These are phyloP conservation scores for Sitodiplosis mosellana DNA, from an alignment of 1,140 invertebrate species.

Conservation along the genomic window DNA sequence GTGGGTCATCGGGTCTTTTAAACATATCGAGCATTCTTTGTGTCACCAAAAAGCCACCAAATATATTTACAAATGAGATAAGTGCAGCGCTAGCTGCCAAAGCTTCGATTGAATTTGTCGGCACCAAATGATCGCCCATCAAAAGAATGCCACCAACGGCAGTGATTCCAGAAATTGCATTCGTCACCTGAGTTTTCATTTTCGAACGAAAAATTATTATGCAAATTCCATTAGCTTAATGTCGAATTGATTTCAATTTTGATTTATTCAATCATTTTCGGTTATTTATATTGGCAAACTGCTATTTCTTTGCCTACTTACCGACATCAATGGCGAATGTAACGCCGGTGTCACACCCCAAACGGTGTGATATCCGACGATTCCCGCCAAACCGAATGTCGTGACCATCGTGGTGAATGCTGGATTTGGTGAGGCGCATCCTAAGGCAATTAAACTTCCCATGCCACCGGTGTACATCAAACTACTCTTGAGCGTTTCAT, in stretches of 20 bases:
- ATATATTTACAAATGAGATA: constrained; percentile 80
- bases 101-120: constrained; percentile 44
- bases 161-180: constrained; percentile 81
- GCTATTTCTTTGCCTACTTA: too few relatives aligned
- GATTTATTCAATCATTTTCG: too few relatives aligned
- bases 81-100: constrained; percentile 66
- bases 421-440: constrained; percentile 57
- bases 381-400: constrained; percentile 62
- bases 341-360: constrained; percentile 83
- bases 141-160: constrained; percentile 71
- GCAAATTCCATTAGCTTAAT: too few relatives aligned
- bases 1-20: constrained; percentile 59
- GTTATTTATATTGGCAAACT: too few relatives aligned
- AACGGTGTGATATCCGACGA: constrained; percentile 80
- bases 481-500: constrained; percentile 35
- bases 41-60: constrained; percentile 78
- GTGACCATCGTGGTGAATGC: constrained; percentile 76
- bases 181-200: too few relatives aligned
- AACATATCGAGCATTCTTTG: constrained; percentile 89
- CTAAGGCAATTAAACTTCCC: constrained; percentile 47
- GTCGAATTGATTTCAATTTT: too few relatives aligned
- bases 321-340: constrained; percentile 83
- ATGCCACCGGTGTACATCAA: constrained; percentile 51
- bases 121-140: constrained; percentile 60
- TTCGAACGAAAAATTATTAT: too few relatives aligned